Evolutionary conservation across 2,888 invertebrate species (phyloP), one percentile per base, ranked within the genome.

Genomic region (Notodonta ziczac): DNA sequence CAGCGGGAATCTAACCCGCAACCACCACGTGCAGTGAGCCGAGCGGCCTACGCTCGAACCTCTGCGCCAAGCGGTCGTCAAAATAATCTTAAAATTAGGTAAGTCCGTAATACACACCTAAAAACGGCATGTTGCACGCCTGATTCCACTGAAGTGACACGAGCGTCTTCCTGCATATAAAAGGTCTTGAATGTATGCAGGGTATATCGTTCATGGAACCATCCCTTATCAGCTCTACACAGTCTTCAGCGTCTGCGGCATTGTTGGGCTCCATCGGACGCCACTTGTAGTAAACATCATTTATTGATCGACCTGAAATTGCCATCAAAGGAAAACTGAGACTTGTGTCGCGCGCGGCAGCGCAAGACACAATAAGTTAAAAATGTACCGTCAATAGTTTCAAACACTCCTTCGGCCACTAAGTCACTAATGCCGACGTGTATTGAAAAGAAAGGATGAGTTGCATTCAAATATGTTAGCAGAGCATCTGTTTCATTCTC

Each of bases 211-310:
- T 85, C 44, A 86, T 65, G 5, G 60, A 65, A 0, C 82, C 81
- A 4, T 79, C 75, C 3, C 62, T 62, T 0, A 74, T 66, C 61
- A 86, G 50, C 14, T 80, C 65, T 9, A 88, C 81, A 57, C 91
- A 91, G 62, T 84, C 81, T 56, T 90, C 88, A 0, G 51, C 62
- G 0, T 82, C 81, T 8, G 69, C 72, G 0, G 58, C 70, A 66
- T 89, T 76, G 58, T 91, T 87, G 0, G 90, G 90, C 51, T 90
- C 87, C 0, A 86, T 86, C 0, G 78, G 75, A 2, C 73, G 77
- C 89, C 89, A 91, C n/a, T 76, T 78, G 60, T 76, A 74, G 63
- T 85, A 91, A 0, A 89, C 81, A 32, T 85, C 81, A 12, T 70
- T 54, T 57, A 90, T 63, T 12, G 87, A 72, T 2, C 69, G 63